Conservation (phyloP, 2,113 vertebrate species). For the Kryptolebias marmoratus region DNA sequence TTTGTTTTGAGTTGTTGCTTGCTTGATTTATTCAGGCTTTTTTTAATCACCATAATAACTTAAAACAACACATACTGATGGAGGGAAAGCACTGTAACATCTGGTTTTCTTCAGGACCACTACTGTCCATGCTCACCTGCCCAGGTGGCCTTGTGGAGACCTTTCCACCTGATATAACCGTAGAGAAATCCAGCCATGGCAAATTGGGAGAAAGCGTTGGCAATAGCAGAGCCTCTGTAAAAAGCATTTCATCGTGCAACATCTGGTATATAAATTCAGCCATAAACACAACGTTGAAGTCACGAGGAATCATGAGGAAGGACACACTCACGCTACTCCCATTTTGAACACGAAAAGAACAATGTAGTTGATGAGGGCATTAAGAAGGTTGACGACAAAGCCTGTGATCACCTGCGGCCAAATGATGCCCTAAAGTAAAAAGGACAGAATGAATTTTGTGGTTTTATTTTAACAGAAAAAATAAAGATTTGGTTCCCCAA, state of each 20-base stretch:
- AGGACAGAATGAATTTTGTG: neutral
- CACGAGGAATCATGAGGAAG: neutral
- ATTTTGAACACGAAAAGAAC: slow-evolving; percentile 83
- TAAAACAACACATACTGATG: neutral
- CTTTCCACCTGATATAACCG: slow-evolving; percentile 83
- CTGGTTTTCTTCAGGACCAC: neutral
- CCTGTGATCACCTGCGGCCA: slow-evolving; percentile 89
- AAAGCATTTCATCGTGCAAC: neutral
- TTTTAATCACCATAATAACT: neutral
- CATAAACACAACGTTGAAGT: neutral
- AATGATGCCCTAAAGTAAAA: slow-evolving; percentile 84
- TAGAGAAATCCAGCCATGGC: slow-evolving; percentile 79
- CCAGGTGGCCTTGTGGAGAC: slow-evolving; percentile 87
- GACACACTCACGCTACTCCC: slow-evolving; percentile 87
- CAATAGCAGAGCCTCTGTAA: slow-evolving; percentile 88
- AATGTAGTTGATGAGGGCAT: slow-evolving; percentile 86
- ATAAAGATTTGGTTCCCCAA: too few relatives aligned
- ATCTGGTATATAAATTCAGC: neutral
- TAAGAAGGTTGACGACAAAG: slow-evolving; percentile 86
- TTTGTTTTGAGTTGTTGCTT: neutral
- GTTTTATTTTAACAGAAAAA: too few relatives aligned
- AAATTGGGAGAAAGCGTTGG: slow-evolving; percentile 85
- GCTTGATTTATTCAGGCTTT: neutral
- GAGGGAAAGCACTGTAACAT: neutral
- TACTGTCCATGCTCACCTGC: slow-evolving; percentile 78